Conservation (phyloP, 2,888 invertebrate species). For the Temnothorax ravouxi region DNA sequence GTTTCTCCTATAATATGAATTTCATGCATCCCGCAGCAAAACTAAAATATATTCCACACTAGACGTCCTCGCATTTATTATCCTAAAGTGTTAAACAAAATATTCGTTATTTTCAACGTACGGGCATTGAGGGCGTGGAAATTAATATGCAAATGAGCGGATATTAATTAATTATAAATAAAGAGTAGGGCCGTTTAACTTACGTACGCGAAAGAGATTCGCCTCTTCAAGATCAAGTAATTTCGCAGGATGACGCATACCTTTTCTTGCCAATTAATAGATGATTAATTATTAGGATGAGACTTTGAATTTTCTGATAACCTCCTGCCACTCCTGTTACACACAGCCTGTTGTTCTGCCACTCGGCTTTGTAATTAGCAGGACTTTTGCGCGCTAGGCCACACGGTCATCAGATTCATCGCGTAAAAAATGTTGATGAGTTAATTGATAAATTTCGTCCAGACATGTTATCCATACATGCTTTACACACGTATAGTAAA, state of each 20-base stretch:
- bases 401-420: constrained; percentile 31
- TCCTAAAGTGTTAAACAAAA: constrained; percentile 36
- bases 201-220: constrained; percentile 50
- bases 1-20: constrained; percentile 41
- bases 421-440: constrained; percentile 36
- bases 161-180: constrained; percentile 84
- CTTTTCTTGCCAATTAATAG: constrained; percentile 85
- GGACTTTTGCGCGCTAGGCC: constrained; percentile 44
- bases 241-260: constrained; percentile 80
- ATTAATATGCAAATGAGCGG: constrained; percentile 61
- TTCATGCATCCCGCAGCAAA: constrained; percentile 23
- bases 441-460: constrained; percentile 40
- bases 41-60: constrained; percentile 44
- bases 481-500: background rate
- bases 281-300: constrained; percentile 84
- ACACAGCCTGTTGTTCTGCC: constrained; percentile 51
- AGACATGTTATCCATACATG: background rate
- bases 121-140: constrained; percentile 30
- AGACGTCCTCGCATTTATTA: constrained; percentile 45
- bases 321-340: constrained; percentile 60
- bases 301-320: constrained; percentile 79
- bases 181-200: constrained; percentile 72
- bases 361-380: constrained; percentile 56
- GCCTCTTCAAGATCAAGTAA: constrained; percentile 77
- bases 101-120: constrained; percentile 42